Conservation (phyloP, 1,140 invertebrate genomes). For the Ladona fulva region DNA sequence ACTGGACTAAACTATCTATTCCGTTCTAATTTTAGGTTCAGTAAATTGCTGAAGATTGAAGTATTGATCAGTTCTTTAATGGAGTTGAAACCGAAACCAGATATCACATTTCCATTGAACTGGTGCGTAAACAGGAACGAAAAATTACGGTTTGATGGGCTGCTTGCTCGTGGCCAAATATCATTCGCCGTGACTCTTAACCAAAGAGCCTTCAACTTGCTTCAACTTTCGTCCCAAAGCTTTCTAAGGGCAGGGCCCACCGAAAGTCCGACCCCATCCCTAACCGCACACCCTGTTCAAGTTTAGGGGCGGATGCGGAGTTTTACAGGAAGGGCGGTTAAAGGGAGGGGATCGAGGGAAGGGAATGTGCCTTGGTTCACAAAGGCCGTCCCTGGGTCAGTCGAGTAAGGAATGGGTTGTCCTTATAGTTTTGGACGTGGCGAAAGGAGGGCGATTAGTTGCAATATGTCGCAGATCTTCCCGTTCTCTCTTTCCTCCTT, state of each 20-base stretch:
- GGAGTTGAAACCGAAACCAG: no score
- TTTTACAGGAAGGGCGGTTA: background rate
- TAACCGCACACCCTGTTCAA: background rate
- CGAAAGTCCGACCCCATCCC: background rate
- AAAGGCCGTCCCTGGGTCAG: background rate
- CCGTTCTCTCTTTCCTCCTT: background rate
- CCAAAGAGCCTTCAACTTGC: no score
- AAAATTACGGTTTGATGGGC: no score
- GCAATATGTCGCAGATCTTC: background rate
- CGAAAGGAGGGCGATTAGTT: background rate
- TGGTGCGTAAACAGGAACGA: no score
- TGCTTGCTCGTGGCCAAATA: no score
- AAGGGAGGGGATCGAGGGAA: background rate
- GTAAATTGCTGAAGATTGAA: no score
- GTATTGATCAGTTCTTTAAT: no score
- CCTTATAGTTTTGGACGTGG: background rate
- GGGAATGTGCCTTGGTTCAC: background rate
- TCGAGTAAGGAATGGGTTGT: background rate
- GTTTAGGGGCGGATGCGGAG: background rate
- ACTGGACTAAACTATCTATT: no score
- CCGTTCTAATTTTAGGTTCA: no score
- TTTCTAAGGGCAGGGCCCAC: background rate
- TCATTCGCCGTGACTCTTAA: no score
- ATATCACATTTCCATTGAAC: no score
- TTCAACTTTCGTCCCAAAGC: no score